Evolutionary conservation across 2,797 vertebrate species (phyloP), one percentile per base, ranked within the genome.

Genomic region (Gymnodraco acuticeps): DNA sequence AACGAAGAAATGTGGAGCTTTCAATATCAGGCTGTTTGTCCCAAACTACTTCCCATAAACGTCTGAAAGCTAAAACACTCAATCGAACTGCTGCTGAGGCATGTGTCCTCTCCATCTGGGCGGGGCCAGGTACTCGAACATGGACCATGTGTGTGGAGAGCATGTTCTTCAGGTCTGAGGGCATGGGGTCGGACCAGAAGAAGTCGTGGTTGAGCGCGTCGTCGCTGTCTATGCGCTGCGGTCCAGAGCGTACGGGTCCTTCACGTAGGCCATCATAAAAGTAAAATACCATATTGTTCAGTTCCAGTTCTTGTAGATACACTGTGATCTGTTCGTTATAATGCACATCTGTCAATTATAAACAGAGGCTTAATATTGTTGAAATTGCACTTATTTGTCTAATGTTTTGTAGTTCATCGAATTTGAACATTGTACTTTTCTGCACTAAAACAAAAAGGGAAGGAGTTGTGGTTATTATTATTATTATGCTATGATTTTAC

Each of bases 131-230:
- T 99, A 99, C 85, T 99, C 98, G 0, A 99, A 99, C 98, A 99
- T 99, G 81, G 98, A 99, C n/a, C n/a, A n/a, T 97, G 92, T 99
- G 98, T 0, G 97, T 98, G 72, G 98, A 99, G 12, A 99, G 96
- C 98, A 99, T 99, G 94, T 97, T 97, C 87, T 99, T 99, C 62
- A 99, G 96, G 92, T 99, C 98, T 0, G 98, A 99, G 0, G 98
- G 98, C 98, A 99, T 99, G 47, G 98, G 98, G 92, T 99, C 98
- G 0, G 97, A 98, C 98, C 98, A 99, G 95, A 99, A 99, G 93
- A 99, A 99, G 91, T 99, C 98, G 0, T 99, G 98, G 91, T 99
- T 99, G 64, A 99, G 95, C 0, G 98, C 98, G 0, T 99, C 98
- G 0, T 99, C 98, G 0, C 98, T 99, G 94, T 99, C 98, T 0